These are phyloP conservation scores for Anolis carolinensis DNA, from an alignment of 2,113 vertebrate genomes.

Conservation along the genomic window DNA sequence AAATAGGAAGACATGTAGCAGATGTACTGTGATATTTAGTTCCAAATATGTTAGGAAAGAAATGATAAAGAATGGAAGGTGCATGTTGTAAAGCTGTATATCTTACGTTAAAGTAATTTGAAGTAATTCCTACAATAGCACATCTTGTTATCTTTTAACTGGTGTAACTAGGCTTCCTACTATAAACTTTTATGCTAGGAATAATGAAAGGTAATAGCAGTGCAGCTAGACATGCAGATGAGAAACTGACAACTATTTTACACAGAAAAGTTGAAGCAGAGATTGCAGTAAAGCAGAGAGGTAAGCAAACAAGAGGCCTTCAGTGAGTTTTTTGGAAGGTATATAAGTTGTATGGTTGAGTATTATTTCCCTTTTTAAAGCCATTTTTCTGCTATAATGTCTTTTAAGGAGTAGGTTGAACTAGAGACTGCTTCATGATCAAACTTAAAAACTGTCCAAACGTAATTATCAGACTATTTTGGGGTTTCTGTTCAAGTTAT, in stretches of 20 bases:
- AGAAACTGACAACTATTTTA: conserved; percentile 17
- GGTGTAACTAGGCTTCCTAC: conserved; percentile 33
- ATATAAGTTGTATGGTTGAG: not conserved
- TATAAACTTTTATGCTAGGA: conserved; percentile 43
- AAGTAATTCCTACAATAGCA: conserved; percentile 4
- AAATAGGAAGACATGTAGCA: not conserved
- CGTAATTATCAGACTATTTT: not conserved
- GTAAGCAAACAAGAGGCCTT: conserved; percentile 25
- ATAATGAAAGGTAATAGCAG: not conserved
- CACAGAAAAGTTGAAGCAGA: conserved; percentile 42
- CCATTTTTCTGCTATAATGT: not conserved
- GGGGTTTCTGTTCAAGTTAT: not conserved
- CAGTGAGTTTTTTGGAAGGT: not conserved
- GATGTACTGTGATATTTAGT: not conserved
- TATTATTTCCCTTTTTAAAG: not conserved
- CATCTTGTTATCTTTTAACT: not conserved
- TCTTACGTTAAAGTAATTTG: conserved; percentile 5
- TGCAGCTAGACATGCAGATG: conserved; percentile 41
- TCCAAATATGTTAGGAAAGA: not conserved
- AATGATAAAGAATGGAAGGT: not conserved
- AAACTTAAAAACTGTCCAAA: not conserved
- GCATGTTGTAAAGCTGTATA: not conserved
- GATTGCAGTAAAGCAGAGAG: conserved; percentile 35
- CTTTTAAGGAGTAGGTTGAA: not conserved
- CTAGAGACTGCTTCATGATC: not conserved